Evolutionary conservation across 1,140 invertebrate genomes (phyloP).

Genomic region (Ostrea edulis): DNA sequence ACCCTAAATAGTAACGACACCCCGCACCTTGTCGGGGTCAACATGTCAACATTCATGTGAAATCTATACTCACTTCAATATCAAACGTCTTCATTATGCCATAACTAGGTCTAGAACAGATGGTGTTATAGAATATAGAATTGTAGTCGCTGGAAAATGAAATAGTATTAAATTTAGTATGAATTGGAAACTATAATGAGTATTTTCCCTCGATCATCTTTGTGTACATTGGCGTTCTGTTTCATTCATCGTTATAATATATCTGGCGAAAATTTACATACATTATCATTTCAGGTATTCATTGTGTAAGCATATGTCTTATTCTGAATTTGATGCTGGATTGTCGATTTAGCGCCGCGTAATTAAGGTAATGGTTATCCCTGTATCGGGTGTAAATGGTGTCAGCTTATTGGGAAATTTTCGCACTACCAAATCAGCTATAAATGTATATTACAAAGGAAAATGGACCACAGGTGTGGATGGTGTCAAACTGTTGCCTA

Average conservation of each 20-base stretch:
- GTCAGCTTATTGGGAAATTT: not conserved
- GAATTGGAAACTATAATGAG: not conserved
- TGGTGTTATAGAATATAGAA: not conserved
- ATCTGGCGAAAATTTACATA: not conserved
- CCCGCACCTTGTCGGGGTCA: conserved; percentile 12
- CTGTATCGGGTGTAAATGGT: not conserved
- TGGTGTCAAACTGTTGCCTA: not conserved
- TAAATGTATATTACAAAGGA: not conserved
- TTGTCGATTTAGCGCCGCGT: not conserved
- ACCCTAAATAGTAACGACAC: not conserved
- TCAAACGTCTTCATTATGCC: not conserved
- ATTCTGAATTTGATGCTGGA: not conserved
- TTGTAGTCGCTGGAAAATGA: not conserved
- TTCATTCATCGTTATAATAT: not conserved
- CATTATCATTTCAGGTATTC: not conserved
- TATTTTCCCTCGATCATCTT: not conserved
- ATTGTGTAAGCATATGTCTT: not conserved
- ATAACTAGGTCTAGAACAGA: not conserved
- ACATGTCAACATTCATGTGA: not conserved
- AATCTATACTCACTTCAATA: not conserved
- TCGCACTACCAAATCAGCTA: not conserved
- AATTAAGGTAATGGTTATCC: not conserved
- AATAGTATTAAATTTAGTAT: not conserved
- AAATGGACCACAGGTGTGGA: not conserved
- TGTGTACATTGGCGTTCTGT: not conserved